Conservation (phyloP, 2,113 vertebrate species). For the Mormyrus iriodes region DNA sequence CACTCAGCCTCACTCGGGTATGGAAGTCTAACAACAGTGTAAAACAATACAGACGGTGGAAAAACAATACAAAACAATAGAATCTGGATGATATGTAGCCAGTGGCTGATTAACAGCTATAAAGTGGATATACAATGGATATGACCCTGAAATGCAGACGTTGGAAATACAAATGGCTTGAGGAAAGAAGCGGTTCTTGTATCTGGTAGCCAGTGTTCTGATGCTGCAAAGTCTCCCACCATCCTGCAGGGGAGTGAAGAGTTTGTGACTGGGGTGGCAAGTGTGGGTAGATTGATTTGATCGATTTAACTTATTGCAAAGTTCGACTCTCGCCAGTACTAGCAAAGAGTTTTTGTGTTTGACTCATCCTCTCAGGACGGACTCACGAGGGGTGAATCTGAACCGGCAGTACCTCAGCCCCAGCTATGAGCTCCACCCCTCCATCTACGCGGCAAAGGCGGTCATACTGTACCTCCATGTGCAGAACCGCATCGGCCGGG, state of each 20-base stretch:
- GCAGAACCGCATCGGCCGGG: slow-evolving; percentile 62
- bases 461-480: slow-evolving; percentile 86
- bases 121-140: too few species aligned
- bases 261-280: background rate
- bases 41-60: too few species aligned
- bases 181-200: background rate
- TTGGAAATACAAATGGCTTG: background rate
- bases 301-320: background rate
- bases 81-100: too few species aligned
- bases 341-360: background rate
- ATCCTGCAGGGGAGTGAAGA: background rate
- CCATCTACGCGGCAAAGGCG: slow-evolving; percentile 84
- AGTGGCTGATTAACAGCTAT: too few species aligned
- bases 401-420: slow-evolving; percentile 92
- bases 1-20: too few species aligned
- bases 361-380: slow-evolving; percentile 64
- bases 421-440: slow-evolving; percentile 78
- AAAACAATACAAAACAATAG: too few species aligned
- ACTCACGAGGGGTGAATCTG: slow-evolving; percentile 88
- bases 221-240: background rate
- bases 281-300: background rate
- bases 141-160: too few species aligned
- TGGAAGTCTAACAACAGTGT: too few species aligned
- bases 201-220: background rate
- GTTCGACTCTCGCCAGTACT: background rate